Base-by-base conservation (phyloP, 2,797 vertebrate genomes). In the Alfaro cultratus region DNA sequence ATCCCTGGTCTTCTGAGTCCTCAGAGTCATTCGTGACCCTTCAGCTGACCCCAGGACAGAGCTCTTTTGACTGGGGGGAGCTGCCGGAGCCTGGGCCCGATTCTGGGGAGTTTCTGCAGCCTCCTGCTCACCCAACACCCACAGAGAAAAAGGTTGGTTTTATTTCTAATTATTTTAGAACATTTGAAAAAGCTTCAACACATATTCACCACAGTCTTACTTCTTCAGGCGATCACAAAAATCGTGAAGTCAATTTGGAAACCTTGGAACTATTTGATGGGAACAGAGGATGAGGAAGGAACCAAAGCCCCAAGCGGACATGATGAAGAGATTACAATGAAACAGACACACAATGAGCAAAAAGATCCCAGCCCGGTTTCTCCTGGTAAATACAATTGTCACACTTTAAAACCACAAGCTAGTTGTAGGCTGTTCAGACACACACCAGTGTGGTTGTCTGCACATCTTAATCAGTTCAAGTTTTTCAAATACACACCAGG, bases 191-290 rank as follows among this genome's bases (percentile, higher is more conserved):
- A 36, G 23, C 12, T 36, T 3, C 29, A 62, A 34, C 18, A 77
- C 11, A n/a, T 23, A 1, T 47, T 41, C 9, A 51, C 0, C 71
- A n/a, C 23, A n/a, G 7, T 12, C 6, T 46, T 78, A 18, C 73
- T 55, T 29, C 84, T 76, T 46, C n/a, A 95, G 95, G 92, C 79
- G 45, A 91, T 96, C 75, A 90, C 91, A 11, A 95, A 94, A 82
- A 94, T 96, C 0, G 86, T 95, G 36, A 94, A 92, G 76, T 95
- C 95, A 18, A 88, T 96, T 29, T 96, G 94, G 94, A 96, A 93
- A 84, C 96, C 95, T 13, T 96, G 95, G 96, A 94, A 90, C 86
- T 96, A 95, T 84, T 87, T 96, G 70, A 80, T 89, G 2, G 94
- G 94, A 47, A 76, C 23, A 21, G 91, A 43, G 16, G 86, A 86